Evolutionary conservation across 2,113 vertebrate species (phyloP).

Genomic region (Xyliphius kryptos): DNA sequence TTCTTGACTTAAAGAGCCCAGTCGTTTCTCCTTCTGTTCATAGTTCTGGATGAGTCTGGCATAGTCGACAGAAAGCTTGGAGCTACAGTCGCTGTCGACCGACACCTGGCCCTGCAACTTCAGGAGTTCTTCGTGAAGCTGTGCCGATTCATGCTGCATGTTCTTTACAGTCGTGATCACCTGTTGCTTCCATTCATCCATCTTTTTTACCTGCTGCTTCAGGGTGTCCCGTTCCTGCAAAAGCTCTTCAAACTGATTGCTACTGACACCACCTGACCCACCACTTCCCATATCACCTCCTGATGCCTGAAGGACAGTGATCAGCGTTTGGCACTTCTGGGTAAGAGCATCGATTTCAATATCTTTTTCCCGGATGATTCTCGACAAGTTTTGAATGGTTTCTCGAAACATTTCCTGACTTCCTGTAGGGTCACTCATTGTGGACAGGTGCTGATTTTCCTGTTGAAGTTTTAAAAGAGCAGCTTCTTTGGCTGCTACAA

Average conservation of each 20-base stretch:
- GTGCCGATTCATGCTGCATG: slow-evolving; percentile 94
- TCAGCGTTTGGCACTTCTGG: slow-evolving; percentile 91
- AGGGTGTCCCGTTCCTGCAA: slow-evolving; percentile 86
- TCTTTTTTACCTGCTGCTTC: slow-evolving; percentile 96
- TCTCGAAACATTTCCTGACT: slow-evolving; percentile 94
- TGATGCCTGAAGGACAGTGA: slow-evolving; percentile 82
- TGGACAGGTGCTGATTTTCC: slow-evolving; percentile 79
- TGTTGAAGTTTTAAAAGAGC: slow-evolving; percentile 83
- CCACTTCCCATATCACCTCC: slow-evolving; percentile 45
- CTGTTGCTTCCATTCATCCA: slow-evolving; percentile 98
- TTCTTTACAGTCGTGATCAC: slow-evolving; percentile 95
- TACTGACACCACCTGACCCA: slow-evolving; percentile 75
- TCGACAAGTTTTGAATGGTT: slow-evolving; percentile 93
- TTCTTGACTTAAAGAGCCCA: slow-evolving; percentile 79
- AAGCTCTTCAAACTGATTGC: slow-evolving; percentile 94
- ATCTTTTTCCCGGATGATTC: slow-evolving; percentile 95
- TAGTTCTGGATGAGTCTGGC: slow-evolving; percentile 86
- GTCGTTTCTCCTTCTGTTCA: slow-evolving; percentile 81
- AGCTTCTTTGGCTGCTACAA: slow-evolving; percentile 85
- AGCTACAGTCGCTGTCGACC: slow-evolving; percentile 80
- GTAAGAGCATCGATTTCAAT: slow-evolving; percentile 95
- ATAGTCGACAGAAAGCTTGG: slow-evolving; percentile 83
- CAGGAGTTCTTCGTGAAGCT: slow-evolving; percentile 88
- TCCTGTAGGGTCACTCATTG: slow-evolving; percentile 72
- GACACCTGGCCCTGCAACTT: slow-evolving; percentile 81